Evolutionary conservation across 2,888 invertebrate genomes (phyloP), one percentile per base, ranked within the genome.

Genomic region (Athalia cordata): DNA sequence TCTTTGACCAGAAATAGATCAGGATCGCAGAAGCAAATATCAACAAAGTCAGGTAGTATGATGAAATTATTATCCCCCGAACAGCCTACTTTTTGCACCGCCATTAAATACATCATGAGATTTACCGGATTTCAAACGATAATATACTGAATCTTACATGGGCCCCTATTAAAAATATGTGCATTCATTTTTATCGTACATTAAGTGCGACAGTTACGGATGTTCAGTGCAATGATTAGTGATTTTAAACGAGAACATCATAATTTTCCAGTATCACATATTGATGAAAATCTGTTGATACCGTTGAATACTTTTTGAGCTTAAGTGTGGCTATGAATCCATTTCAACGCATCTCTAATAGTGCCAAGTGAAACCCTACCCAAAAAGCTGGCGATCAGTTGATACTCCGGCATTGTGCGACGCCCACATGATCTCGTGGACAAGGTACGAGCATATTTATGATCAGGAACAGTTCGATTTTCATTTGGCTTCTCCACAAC

Each of bases 381-480:
- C 64, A 95, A 89, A 83, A 95, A 95, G 85, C 93, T 94, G 13
- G 94, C 93, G 81, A 95, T 95, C 57, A 95, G 90, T 84, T 94
- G 92, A 89, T 95, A 95, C 87, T 95, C 95, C 0, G 94, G 93
- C 88, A 93, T 93, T 79, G 94, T 94, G 79, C 94, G 92, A n/a
- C 93, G 91, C 52, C 93, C 93, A 62, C 85, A 87, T 1, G 87
- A 87, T 57, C 85, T 83, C 5, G 86, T 88, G 3, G 87, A 88
- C 29, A 86, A 13, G 3, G 81, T 85, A 79, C 84, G 81, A 29
- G 62, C 43, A 64, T 75, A 75, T 50, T 75, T 62, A n/a, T 6
- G 62, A 52, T 45, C 13, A 9, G 70, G 29, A 77, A 67, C 50
- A 57, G 49, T 55, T 29, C 29, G 29, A 65, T 66, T 45, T 47